Conservation (phyloP, 1,140 invertebrate species). For the Saccostrea echinata region DNA sequence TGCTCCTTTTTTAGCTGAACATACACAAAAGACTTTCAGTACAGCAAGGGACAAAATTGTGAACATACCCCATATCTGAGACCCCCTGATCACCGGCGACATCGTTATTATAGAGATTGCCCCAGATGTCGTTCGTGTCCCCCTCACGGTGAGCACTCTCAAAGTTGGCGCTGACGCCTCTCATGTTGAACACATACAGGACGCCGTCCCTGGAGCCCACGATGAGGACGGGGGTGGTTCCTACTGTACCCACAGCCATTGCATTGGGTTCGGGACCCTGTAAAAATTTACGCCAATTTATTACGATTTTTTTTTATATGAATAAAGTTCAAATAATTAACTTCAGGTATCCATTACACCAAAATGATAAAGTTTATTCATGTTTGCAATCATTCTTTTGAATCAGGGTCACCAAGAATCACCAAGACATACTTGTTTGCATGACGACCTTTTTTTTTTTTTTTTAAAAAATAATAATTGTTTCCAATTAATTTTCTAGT, state of each 20-base stretch:
- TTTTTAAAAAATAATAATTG: no score
- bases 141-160: conserved; percentile 39
- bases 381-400: background rate
- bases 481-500: no score
- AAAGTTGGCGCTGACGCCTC: conserved; percentile 9
- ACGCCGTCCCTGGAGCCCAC: conserved; percentile 2
- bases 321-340: no score
- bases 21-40: no score
- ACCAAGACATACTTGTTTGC: no score
- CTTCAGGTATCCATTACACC: no score
- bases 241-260: conserved; percentile 8
- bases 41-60: no score
- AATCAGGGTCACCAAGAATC: no score
- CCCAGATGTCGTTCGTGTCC: conserved; percentile 5
- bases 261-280: conserved; percentile 34
- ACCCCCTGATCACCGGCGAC: conserved; percentile 21
- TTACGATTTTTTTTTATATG: no score
- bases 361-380: no score
- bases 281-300: background rate
- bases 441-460: no score
- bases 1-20: no score
- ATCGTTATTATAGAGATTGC: conserved; percentile 18
- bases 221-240: conserved; percentile 12
- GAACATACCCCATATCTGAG: conserved; percentile 26
- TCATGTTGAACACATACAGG: conserved; percentile 24